Evolutionary conservation across 2,113 vertebrate species (phyloP), one percentile per base, ranked within the genome.

Genomic region (Ictalurus punctatus): DNA sequence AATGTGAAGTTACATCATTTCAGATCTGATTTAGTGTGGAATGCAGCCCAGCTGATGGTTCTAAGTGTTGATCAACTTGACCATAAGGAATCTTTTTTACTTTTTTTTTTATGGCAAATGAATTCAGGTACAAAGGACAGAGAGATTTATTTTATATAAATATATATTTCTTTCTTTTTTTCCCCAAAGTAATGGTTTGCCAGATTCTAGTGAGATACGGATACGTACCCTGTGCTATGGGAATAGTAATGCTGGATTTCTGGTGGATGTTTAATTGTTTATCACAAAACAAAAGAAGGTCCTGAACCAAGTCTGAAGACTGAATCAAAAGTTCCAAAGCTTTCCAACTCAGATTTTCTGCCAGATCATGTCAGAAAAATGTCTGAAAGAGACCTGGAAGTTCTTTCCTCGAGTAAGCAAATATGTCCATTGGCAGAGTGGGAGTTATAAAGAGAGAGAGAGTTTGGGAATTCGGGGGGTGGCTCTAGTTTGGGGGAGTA

Each of bases 401-500:
- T 56, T 89, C 84, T 58, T 88, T 56, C 1, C 17, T 16, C 30
- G 37, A 59, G 30, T 81, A 63, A 44, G n/a, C 48, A 87, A 71
- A 80, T 74, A 59, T 80, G 17, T 71, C 37, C 25, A 52, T 83
- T 78, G 23, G 88, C 80, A 67, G n/a, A 87, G 83, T 74, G 44
- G 84, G 56, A 76, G 56, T 91, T 91, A 87, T 71, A 88, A 71
- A 85, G 71, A 48, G 48, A 86, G 61, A 73, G 78, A 59, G 79
- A 37, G n/a, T 81, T 83, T 23, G 81, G 81, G 86, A 86, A 48
- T 86, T 85, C 71, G 73, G 63, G 88, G 87, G 83, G 76, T 83
- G 80, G 44, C 52, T 82, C 37, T 76, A 84, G 88, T 91, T 90
- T 91, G 67, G 87, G 90, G 89, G 85, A 86, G 71, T 89, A 90